Evolutionary conservation across 2,888 invertebrate species (phyloP).

Genomic region (Patella caerulea): DNA sequence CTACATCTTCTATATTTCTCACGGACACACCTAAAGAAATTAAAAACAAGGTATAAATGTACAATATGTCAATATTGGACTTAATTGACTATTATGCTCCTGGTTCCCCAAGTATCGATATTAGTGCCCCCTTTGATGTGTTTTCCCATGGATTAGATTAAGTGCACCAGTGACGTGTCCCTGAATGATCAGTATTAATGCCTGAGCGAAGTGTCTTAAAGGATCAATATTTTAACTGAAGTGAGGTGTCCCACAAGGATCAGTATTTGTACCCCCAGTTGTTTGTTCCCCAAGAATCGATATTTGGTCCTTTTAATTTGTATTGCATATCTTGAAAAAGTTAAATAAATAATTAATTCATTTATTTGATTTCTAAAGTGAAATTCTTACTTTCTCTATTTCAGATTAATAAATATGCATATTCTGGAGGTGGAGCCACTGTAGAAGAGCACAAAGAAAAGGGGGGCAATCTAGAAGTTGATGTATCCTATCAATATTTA

Average conservation of each 20-base stretch:
- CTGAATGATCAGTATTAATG: too few species aligned
- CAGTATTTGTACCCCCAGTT: too few species aligned
- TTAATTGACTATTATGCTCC: too few species aligned
- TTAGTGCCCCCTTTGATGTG: too few species aligned
- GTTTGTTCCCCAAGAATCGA: too few species aligned
- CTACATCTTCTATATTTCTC: slow-evolving; percentile 93
- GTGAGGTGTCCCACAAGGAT: too few species aligned
- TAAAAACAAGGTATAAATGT: slow-evolving; percentile 86
- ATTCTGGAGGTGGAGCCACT: slow-evolving; percentile 94
- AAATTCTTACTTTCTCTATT: slow-evolving; percentile 6
- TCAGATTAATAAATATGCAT: slow-evolving; percentile 94
- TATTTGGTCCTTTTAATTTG: neutral
- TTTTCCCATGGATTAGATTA: too few species aligned
- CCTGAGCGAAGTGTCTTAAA: too few species aligned
- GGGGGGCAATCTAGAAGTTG: slow-evolving; percentile 97
- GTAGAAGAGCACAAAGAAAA: slow-evolving; percentile 88
- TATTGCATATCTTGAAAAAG: neutral
- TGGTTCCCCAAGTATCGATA: too few species aligned
- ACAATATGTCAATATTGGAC: too few species aligned
- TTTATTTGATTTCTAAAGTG: neutral
- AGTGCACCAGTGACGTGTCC: too few species aligned
- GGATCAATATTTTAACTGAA: too few species aligned
- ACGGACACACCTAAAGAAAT: slow-evolving; percentile 95
- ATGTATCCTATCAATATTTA: slow-evolving; percentile 95
- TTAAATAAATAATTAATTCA: neutral